phyloP scores from a whole-genome alignment of 2,113 vertebrate species.

The Nothobranchius furzeri region DNA sequence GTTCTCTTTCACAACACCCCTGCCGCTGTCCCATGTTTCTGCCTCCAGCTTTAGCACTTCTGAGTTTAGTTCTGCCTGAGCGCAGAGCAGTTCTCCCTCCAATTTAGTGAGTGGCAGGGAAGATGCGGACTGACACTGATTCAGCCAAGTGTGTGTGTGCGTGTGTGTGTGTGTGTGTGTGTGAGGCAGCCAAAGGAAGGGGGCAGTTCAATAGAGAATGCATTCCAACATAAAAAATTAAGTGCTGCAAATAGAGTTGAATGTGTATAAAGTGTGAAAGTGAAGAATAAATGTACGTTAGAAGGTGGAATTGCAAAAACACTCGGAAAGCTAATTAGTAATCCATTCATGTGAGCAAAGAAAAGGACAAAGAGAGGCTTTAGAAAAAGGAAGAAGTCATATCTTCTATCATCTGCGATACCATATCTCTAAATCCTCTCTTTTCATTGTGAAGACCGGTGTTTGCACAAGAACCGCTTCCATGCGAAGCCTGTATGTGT shows the following conservation, averaged over 20 bases:
- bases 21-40: conserved; percentile 52
- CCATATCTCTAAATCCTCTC: conserved; percentile 63
- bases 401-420: conserved; percentile 43
- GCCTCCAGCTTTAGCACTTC: conserved; percentile 83
- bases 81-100: conserved; percentile 80
- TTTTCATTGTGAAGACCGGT: conserved; percentile 53
- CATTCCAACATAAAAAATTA: conserved; percentile 3
- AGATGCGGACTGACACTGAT: conserved; percentile 77
- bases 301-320: conserved; percentile 20
- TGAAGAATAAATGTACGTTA: neutral
- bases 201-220: neutral
- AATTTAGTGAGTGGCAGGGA: conserved; percentile 83
- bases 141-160: conserved; percentile 24
- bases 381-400: conserved; percentile 38
- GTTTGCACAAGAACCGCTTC: conserved; percentile 59
- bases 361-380: conserved; percentile 45
- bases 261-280: neutral
- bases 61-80: conserved; percentile 91
- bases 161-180: conserved; percentile 26
- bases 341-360: conserved; percentile 37
- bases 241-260: conserved; percentile 13
- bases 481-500: conserved; percentile 50
- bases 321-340: conserved; percentile 51
- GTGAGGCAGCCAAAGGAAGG: neutral
- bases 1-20: conserved; percentile 44